Evolutionary conservation across 1,140 invertebrate species (phyloP), one percentile per base, ranked within the genome.

Genomic region (Drosophila albomicans): DNA sequence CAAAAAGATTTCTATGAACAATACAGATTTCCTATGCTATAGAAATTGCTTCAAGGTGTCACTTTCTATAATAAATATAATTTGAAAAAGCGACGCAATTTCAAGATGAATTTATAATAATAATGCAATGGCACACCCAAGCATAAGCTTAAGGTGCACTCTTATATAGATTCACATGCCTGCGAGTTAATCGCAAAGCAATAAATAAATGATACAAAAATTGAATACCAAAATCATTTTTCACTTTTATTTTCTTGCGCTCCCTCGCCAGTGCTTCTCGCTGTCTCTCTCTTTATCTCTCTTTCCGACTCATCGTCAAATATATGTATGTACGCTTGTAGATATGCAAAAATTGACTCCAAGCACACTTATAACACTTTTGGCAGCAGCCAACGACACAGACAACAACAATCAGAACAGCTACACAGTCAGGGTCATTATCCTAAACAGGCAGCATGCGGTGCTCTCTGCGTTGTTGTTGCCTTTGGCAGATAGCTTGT

Each of bases 341-440:
- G 41, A 70, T 20, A 57, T 54, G 58, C 13, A 66, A 15, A 43
- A 32, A 54, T 43, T 70, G 46, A 43, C 43, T 54, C 41, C 25
- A 72, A 59, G 25, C 75, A 54, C 66, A 61, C 72, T 46, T 57
- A 45, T 61, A 69, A 49, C 65, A 78, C 61, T 80, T 70, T 80
- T 70, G 56, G 65, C 71, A 79, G 15, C 28, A 52, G 8, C 48
- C 7, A 8, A 38, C 35, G 35, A 38, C 35, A 11, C 38, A 28
- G 54, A 52, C 62, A 52, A 49, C 56, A 45, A 56, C 25, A 58
- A 38, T 38, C 10, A 38, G 7, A 38, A 46, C 35, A 20, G 13
- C 51, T 45, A 65, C 65, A 65, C 65, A 59, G 51, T 67, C 80
- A 82, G 79, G 81, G 81, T 82, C 81, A 82, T 81, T 82, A 82